Base-by-base conservation (phyloP, 2,888 invertebrate genomes). In the Parascotia fuliginaria region DNA sequence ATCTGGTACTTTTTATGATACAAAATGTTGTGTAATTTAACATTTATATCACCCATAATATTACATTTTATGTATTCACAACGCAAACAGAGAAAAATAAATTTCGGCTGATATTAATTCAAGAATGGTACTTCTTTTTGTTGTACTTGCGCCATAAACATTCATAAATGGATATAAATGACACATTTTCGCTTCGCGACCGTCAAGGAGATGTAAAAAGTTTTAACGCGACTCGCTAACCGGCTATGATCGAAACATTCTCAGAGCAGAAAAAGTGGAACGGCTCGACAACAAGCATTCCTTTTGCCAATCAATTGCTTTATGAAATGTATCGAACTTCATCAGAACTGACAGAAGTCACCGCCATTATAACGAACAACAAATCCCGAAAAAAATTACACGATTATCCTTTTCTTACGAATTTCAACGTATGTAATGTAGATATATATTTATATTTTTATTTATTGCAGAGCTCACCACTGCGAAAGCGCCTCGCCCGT, bases 81-180 rank as follows among this genome's bases (percentile, higher is more conserved):
- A 42, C 41, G 46, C 36, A 39, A 55, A 54, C 41, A 15, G 56
- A 59, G 42, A 51, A 49, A 58, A 55, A 69, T 58, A 67, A 32
- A 62, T 66, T 66, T 56, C 43, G 53, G 47, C 45, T 55, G 69
- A 73, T 61, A 63, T 66, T 61, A 66, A 65, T 46, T 55, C 45
- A 42, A 58, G 51, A 77, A 76, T 63, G 50, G 59, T 60, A 57
- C 44, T 51, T 59, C 56, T 74, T 81, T 75, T 73, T 74, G 71
- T 54, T 60, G 48, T 61, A 70, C 55, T 55, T 56, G 44, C 51
- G 64, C 60, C 59, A 77, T 65, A 59, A 56, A 77, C 71, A 74
- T 73, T 77, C 72, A 73, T 73, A 76, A 77, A 78, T 75, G 73
- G 73, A 66, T 79, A 81, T 81, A 77, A 79, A 83, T 76, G 81